Evolutionary conservation across 2,888 invertebrate genomes (phyloP).

Genomic region (Tholera decimalis): DNA sequence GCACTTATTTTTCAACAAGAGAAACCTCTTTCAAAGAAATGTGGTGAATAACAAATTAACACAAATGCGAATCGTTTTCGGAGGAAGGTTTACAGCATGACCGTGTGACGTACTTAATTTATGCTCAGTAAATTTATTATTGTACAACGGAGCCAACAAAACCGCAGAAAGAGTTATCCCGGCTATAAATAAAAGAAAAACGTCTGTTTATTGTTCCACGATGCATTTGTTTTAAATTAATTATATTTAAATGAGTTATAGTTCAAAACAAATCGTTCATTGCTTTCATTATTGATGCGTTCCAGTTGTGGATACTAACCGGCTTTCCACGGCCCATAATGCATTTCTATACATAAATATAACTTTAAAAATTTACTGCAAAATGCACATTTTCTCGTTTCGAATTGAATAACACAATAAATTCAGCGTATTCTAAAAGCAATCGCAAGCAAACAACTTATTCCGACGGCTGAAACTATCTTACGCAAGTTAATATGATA

Average conservation of each 20-base stretch:
- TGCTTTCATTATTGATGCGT: conserved; percentile 5
- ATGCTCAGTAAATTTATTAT: conserved; percentile 78
- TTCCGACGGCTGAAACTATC: conserved; percentile 27
- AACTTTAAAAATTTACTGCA: background rate
- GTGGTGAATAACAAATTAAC: conserved; percentile 47
- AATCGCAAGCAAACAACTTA: conserved; percentile 33
- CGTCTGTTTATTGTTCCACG: conserved; percentile 64
- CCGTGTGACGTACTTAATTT: conserved; percentile 76
- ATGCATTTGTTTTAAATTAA: conserved; percentile 50
- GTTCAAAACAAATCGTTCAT: conserved; percentile 9
- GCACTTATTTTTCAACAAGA: conserved; percentile 11
- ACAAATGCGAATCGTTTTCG: conserved; percentile 62
- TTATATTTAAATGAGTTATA: conserved; percentile 40
- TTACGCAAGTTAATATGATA: conserved; percentile 61
- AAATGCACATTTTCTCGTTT: conserved; percentile 9
- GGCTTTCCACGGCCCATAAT: background rate
- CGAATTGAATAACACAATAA: conserved; percentile 18
- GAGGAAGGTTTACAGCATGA: conserved; percentile 68
- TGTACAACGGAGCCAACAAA: conserved; percentile 73
- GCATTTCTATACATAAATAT: background rate
- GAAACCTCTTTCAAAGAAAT: conserved; percentile 33
- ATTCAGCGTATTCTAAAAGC: conserved; percentile 22
- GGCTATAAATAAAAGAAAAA: conserved; percentile 75
- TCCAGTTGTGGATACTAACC: conserved; percentile 10
- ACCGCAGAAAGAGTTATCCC: conserved; percentile 79